Evolutionary conservation across 1,140 invertebrate species (phyloP), one percentile per base, ranked within the genome.

Genomic region (Leptoteleia sp.): DNA sequence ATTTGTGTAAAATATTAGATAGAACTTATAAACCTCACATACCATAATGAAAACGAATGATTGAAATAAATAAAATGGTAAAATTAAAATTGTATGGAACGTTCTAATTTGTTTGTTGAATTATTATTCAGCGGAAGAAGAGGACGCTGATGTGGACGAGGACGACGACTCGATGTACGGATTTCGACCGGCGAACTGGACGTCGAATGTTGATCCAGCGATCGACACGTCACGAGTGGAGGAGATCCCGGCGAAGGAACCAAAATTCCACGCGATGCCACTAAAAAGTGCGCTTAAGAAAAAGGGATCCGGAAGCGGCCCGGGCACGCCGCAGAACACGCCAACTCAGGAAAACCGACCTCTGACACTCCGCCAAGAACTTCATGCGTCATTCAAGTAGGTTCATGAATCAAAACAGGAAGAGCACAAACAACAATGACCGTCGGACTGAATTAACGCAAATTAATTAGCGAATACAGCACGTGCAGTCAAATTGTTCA

Each of bases 271-370:
- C 90, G 96, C 95, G 59, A 93, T 96, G 90, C 96, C 96, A 59
- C 91, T 96, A 40, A 97, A 97, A 85, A 96, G 95, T 15, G 96
- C 96, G n/a, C 91, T 97, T 33, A 97, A 97, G 90, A 97, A 97
- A 85, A 93, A 94, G 81, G 87, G 89, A 7, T 79, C 91, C 79
- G 89, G 91, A 81, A 91, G 89, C 83, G 90, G 88, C 54, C 91
- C 89, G 77, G 93, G 88, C 65, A 94, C 91, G 47, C 93, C 90
- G 70, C 91, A 90, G 88, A 93, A 86, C 89, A 94, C 94, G 55
- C 95, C 94, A 33, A 96, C 94, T n/a, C 94, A 95, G 81, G 93
- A 94, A 79, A 93, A 92, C 75, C 90, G 93, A 82, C 92, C 93
- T 35, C 83, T 94, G 62, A 92, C 93, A 35, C 91, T 93, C 52